Base-by-base conservation (phyloP, 2,797 vertebrate species). In the Lutjanus campechanus region DNA sequence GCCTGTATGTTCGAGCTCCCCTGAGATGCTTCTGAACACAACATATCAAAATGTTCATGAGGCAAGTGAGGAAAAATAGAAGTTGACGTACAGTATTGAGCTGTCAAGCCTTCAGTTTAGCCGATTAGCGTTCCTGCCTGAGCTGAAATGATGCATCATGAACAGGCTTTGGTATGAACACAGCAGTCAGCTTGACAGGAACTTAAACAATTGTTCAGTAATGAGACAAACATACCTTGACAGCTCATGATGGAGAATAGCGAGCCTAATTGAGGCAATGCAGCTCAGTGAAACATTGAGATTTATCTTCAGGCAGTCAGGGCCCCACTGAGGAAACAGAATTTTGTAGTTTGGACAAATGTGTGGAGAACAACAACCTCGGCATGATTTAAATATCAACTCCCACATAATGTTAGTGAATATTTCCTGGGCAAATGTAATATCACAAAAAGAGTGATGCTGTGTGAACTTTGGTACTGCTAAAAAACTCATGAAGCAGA, bases 221-320 rank as follows among this genome's bases (percentile, higher is more conserved):
- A 94, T 92, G 92, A 94, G 88, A 90, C 91, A 93, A 94, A 95
- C 84, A 86, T 51, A 86, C 81, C 90, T 87, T 93, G 92, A 91
- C 92, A 90, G 89, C 75, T 88, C 76, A 72, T 92, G 84, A 92
- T 93, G 83, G 90, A 91, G 87, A 90, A 87, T 59, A 77, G 78
- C 29, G 58, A 54, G 56, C 47, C 73, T 91, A 87, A 92, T 85
- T 87, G 84, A 90, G 77, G 79, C 69, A 91, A 88, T 55, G 62
- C 72, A 68, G 85, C 73, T 82, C 81, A 51, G 75, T 76, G 79
- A 90, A 91, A 91, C 71, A 75, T 63, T 75, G 58, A 83, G 81
- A 89, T 90, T 90, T 79, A 92, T 92, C 85, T 91, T 25, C 50
- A 70, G 72, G 80, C 76, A 82, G 81, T 77, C 83, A 76, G 55